Evolutionary conservation across 2,113 vertebrate species (phyloP).

Genomic region (Erpornis zantholeuca): DNA sequence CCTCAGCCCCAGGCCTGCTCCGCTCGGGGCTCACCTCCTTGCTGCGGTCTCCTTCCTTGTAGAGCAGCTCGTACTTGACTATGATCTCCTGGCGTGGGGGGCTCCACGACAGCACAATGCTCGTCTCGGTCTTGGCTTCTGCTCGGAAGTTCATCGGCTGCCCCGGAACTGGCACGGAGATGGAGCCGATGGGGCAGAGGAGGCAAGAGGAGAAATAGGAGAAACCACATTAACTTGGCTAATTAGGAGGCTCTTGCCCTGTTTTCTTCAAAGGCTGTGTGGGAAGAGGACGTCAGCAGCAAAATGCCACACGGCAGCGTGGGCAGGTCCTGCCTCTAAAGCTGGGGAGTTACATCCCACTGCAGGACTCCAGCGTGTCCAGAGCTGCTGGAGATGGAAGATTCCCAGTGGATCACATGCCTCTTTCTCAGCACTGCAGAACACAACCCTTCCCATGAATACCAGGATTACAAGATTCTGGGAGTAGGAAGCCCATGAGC

Average conservation of each 20-base stretch:
- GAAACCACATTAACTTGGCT: background rate
- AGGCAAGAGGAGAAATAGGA: background rate
- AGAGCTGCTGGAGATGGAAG: background rate
- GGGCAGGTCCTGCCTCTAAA: background rate
- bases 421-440: background rate
- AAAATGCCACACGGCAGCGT: background rate
- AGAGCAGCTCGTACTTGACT: constrained; percentile 89
- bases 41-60: constrained; percentile 80
- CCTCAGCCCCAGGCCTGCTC: background rate
- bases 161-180: constrained; percentile 81
- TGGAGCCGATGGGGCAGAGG: background rate
- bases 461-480: background rate
- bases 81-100: constrained; percentile 91
- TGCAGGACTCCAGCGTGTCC: background rate
- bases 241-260: background rate
- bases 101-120: constrained; percentile 90
- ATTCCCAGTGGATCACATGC: background rate
- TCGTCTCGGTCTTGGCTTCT: constrained; percentile 90
- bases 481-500: background rate
- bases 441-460: background rate
- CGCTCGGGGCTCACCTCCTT: constrained; percentile 71
- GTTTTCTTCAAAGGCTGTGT: background rate
- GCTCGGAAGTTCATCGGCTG: constrained; percentile 94
- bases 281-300: background rate
- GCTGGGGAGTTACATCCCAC: background rate